Evolutionary conservation across 2,888 invertebrate species (phyloP), one percentile per base, ranked within the genome.

Genomic region (Rhorus exstirpatorius): DNA sequence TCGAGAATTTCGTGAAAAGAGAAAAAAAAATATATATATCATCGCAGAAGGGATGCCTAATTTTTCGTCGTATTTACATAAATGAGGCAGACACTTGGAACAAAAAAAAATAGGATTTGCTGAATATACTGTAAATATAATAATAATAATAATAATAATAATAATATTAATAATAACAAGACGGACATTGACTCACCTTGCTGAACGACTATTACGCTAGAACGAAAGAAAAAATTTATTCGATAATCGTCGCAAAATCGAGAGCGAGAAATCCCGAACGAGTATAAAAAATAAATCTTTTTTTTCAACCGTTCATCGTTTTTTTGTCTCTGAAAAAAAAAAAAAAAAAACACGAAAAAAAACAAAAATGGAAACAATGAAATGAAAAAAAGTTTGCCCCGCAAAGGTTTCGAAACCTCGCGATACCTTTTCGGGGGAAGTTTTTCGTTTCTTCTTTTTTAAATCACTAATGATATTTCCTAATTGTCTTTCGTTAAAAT

Each of bases 401-500:
- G 3, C 2, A 31, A 6, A 31, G 31, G 3, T 6, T 31, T 31
- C 31, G 31, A 31, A 31, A 31, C 31, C 31, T 31, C 6, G n/a
- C 31, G 6, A 2, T 6, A 6, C 6, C 31, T 31, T 31, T 31
- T 3, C 31, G 31, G 31, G 2, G 31, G 2, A 3, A 31, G 31
- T 31, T 31, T 31, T 31, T 65, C n/a, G 12, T 3, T 35, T 35
- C 19, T 46, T 46, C 0, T 8, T 10, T 46, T 78, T 68, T 61
- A 4, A 12, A 83, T 78, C n/a, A 35, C 78, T 77, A 81, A 74
- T 75, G 83, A 79, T 83, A 83, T 82, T 74, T 60, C 60, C 79
- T 82, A 85, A 77, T 76, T 76, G 83, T 83, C 84, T 85, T 85
- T 79, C 79, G 58, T 81, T 72, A 71, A 71, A 77, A 71, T 76